A percentile compares a stretch with the other conserved stretches of the same genome.
Conservation (phyloP, 2,797 vertebrate genomes). For the Lithobates pipiens region DNA sequence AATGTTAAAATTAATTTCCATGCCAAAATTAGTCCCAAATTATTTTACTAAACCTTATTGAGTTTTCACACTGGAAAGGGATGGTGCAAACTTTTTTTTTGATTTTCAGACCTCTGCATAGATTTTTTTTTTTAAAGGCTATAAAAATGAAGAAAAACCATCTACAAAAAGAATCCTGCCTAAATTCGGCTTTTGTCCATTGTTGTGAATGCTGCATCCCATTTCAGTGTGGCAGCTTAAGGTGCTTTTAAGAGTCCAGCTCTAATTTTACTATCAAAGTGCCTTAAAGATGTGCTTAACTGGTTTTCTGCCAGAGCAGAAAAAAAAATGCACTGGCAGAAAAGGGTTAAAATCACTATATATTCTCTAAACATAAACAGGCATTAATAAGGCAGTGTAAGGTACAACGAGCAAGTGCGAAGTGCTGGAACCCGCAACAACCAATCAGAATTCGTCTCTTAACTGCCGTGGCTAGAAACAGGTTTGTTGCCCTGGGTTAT, state of each 20-base stretch:
- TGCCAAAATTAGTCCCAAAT: not conserved
- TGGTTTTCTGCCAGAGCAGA: not conserved
- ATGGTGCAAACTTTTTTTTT: not conserved
- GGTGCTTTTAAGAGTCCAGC: constrained; percentile 47
- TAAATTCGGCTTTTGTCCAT: not conserved
- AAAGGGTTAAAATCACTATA: not conserved
- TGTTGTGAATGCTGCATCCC: not conserved
- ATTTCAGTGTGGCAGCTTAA: constrained; percentile 33
- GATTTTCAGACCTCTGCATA: not conserved
- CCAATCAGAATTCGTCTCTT: not conserved
- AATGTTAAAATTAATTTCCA: too few species aligned
- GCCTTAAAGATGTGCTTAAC: not conserved
- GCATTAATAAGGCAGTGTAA: not conserved
- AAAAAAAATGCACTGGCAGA: not conserved
- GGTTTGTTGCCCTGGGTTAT: not conserved
- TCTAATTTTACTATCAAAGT: constrained; percentile 17
- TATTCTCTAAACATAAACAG: not conserved
- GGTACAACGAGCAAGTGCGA: not conserved
- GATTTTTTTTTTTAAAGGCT: not conserved
- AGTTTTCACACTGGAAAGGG: constrained; percentile 30
- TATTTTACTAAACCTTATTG: not conserved
- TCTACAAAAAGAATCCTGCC: not conserved
- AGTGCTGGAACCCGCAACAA: not conserved
- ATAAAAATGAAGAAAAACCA: not conserved
- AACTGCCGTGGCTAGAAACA: not conserved